Evolutionary conservation across 1,140 invertebrate species (phyloP).

Genomic region (Popillia japonica): DNA sequence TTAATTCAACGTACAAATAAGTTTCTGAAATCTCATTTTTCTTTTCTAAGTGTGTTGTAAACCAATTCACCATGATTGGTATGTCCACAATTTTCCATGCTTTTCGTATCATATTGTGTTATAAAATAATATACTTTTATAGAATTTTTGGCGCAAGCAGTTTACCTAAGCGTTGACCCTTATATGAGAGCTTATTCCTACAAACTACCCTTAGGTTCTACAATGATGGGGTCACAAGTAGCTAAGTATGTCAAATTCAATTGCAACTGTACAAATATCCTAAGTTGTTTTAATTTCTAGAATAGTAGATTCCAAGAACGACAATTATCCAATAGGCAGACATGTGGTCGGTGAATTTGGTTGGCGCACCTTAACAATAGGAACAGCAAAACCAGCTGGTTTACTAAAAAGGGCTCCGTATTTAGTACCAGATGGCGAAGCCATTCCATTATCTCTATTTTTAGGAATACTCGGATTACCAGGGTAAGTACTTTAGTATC

Average conservation of each 20-base stretch:
- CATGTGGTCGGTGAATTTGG: slow-evolving; percentile 64
- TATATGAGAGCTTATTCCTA: slow-evolving; percentile 71
- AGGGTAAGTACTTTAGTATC: slow-evolving; percentile 59
- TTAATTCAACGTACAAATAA: too few relatives aligned
- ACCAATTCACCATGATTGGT: too few relatives aligned
- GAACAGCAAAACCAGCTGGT: slow-evolving; percentile 44
- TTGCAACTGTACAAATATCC: neutral
- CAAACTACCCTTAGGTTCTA: slow-evolving; percentile 63
- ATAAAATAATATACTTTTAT: slow-evolving; percentile 38
- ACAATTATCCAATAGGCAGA: slow-evolving; percentile 62
- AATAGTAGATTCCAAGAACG: slow-evolving; percentile 60
- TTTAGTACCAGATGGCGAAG: slow-evolving; percentile 61
- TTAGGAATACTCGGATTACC: slow-evolving; percentile 68
- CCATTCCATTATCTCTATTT: slow-evolving; percentile 61
- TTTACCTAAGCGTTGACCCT: slow-evolving; percentile 76
- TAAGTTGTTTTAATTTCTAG: slow-evolving; percentile 44
- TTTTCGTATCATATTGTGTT: too few relatives aligned
- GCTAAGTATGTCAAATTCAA: slow-evolving; percentile 62
- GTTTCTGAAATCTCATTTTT: too few relatives aligned
- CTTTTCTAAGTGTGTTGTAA: too few relatives aligned
- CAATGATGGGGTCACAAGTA: slow-evolving; percentile 71
- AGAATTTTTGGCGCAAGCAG: slow-evolving; percentile 71
- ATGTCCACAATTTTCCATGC: too few relatives aligned
- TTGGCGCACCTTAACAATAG: slow-evolving; percentile 66
- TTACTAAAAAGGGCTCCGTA: slow-evolving; percentile 42